phyloP scores from a whole-genome alignment of 2,888 invertebrate species.

The Amphipyra berbera region DNA sequence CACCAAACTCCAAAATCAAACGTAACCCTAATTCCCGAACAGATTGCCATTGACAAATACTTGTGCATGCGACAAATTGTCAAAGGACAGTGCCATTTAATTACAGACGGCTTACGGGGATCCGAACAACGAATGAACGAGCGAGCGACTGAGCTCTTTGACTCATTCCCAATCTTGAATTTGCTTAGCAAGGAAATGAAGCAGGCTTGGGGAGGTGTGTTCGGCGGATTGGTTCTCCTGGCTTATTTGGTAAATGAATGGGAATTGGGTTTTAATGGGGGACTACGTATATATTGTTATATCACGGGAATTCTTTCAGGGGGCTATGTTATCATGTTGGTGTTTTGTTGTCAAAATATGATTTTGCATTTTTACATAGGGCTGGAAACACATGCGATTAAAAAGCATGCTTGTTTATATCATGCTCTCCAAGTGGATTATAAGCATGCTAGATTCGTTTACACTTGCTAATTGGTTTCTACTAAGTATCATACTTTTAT shows the following conservation, averaged over 20 bases:
- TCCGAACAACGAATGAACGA: constrained; percentile 8
- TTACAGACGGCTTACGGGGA: constrained; percentile 37
- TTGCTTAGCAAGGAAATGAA: constrained; percentile 46
- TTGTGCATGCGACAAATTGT: constrained; percentile 29
- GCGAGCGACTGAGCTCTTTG: constrained; percentile 39
- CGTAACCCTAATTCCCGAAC: constrained; percentile 23
- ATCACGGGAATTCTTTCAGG: no score
- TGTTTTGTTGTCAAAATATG: no score
- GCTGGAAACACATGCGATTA: no score
- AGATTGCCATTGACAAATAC: constrained; percentile 30
- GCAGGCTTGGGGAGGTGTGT: constrained; percentile 19
- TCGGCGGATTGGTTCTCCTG: constrained; percentile 22
- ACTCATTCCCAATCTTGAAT: constrained; percentile 39
- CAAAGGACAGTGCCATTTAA: constrained; percentile 51
- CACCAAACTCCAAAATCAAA: constrained; percentile 2
- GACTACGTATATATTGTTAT: no score
- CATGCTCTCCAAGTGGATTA: no score
- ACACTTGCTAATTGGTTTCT: no score
- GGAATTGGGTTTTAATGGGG: neutral
- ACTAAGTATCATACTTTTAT: no score
- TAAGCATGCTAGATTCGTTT: no score
- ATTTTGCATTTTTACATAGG: no score
- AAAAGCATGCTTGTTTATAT: no score
- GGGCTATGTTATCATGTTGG: no score
- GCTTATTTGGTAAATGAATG: constrained; percentile 19